A percentile compares a stretch with the other conserved stretches of the same genome.
Evolutionary conservation across 2,888 invertebrate species (phyloP).

Genomic region (Oxytorus armatus): DNA sequence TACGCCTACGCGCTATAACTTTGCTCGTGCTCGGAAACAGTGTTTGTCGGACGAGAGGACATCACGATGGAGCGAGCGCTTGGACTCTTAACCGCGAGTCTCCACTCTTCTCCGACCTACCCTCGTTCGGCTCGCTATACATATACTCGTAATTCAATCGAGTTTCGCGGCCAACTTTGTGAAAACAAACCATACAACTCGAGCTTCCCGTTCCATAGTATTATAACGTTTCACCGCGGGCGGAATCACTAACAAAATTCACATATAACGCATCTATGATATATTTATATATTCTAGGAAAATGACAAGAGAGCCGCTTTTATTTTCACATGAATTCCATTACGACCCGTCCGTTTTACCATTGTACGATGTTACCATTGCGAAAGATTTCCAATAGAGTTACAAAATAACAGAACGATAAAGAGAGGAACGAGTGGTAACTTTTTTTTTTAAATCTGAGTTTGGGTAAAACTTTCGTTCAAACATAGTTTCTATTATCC

Average conservation of each 20-base stretch:
- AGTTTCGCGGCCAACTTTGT: slow-evolving; percentile 40
- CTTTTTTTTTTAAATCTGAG: no score
- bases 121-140: slow-evolving; percentile 1
- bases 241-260: neutral
- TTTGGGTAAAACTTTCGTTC: neutral
- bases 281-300: neutral
- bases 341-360: neutral
- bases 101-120: neutral
- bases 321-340: neutral
- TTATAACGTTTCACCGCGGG: neutral
- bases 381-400: neutral
- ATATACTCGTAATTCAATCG: slow-evolving; percentile 47
- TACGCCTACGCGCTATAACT: slow-evolving; percentile 45
- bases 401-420: neutral
- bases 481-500: neutral
- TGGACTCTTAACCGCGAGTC: slow-evolving; percentile 45
- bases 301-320: slow-evolving; percentile 31
- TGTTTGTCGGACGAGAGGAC: slow-evolving; percentile 44
- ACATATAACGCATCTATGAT: neutral
- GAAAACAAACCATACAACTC: slow-evolving; percentile 29
- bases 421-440: no score
- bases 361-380: neutral
- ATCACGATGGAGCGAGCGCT: slow-evolving; percentile 27
- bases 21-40: slow-evolving; percentile 39
- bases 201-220: slow-evolving; percentile 1